Base-by-base conservation (phyloP, 2,888 invertebrate species). In the Zaprionus bogoriensis region DNA sequence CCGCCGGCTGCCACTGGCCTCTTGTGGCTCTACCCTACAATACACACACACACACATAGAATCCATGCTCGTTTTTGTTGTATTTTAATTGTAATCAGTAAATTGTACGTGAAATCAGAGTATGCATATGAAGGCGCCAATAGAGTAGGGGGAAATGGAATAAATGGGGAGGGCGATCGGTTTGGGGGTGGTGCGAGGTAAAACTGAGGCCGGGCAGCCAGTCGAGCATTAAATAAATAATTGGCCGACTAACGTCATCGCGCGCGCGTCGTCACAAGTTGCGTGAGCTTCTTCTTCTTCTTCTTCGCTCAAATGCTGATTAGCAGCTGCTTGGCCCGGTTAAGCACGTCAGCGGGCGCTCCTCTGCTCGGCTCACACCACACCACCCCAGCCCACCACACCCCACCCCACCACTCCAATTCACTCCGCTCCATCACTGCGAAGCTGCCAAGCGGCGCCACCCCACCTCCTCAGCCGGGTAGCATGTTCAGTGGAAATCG, bases 211-310 rank as follows among this genome's bases (percentile, higher is more conserved):
- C 47, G 54, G 59, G 58, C 77, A 50, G 23, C 25, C 68, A 77
- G 61, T 69, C 67, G 54, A 74, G 69, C 77, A 74, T 77, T 60
- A 61, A 69, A 70, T 58, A 70, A 52, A 64, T 68, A 65, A 74
- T 73, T 72, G 54, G 23, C 63, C 32, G 32, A 39, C 61, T 58
- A 76, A 51, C 76, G 77, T 68, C 80, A 77, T 64, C 65, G 60
- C 57, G 32, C 32, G 32, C 17, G 17, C n/a, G 28, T n/a, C n/a
- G 28, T 28, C n/a, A n/a, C 51, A 63, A 19, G 52, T 65, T 63
- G 76, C 45, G 60, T 66, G 60, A 59, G 68, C 55, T 75, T 58
- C 67, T 76, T 65, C 45, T 58, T 66, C 58, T 57, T 65, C 55
- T 75, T 58, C 67, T 76, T 65, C 60, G 62, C 41, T 48, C 46